phyloP scores from a whole-genome alignment of 2,888 invertebrate species.

The Spisula solida region DNA sequence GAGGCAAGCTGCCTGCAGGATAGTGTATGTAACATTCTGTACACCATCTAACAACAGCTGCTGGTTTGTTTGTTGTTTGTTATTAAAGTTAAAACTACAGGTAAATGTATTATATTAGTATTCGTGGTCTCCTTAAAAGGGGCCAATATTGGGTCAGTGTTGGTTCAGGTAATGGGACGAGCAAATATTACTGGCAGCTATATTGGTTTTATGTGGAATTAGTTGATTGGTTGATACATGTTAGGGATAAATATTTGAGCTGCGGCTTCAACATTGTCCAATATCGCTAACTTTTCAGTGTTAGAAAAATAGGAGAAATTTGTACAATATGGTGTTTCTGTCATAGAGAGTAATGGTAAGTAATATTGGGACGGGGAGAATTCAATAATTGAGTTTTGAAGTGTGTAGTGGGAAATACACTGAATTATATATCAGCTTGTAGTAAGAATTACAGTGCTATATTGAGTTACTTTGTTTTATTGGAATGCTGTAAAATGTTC shows the following conservation, averaged over 20 bases:
- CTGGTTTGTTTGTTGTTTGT: background rate
- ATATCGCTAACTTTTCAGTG: background rate
- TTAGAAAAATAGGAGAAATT: slow-evolving; percentile 20
- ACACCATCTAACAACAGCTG: background rate
- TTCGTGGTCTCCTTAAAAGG: background rate
- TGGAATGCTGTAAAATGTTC: slow-evolving; percentile 10
- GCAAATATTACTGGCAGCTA: background rate
- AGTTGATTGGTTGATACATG: background rate
- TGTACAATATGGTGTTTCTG: background rate
- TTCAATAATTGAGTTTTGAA: slow-evolving; percentile 30
- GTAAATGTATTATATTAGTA: background rate
- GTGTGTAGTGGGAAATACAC: slow-evolving; percentile 17
- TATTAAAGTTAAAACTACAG: background rate
- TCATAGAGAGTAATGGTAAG: background rate
- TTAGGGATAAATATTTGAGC: background rate
- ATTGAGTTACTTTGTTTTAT: slow-evolving; percentile 27
- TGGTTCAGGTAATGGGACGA: background rate
- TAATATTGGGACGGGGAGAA: background rate
- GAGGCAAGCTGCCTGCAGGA: background rate
- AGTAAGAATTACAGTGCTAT: slow-evolving; percentile 13
- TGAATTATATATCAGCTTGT: slow-evolving; percentile 17
- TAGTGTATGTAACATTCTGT: background rate
- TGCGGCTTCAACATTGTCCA: background rate
- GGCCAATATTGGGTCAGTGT: background rate
- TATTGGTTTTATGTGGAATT: slow-evolving; percentile 6